A percentile compares a stretch with the other conserved stretches of the same genome.
Evolutionary conservation across 1,140 invertebrate species (phyloP).

Genomic region (Muscidifurax raptorellus): DNA sequence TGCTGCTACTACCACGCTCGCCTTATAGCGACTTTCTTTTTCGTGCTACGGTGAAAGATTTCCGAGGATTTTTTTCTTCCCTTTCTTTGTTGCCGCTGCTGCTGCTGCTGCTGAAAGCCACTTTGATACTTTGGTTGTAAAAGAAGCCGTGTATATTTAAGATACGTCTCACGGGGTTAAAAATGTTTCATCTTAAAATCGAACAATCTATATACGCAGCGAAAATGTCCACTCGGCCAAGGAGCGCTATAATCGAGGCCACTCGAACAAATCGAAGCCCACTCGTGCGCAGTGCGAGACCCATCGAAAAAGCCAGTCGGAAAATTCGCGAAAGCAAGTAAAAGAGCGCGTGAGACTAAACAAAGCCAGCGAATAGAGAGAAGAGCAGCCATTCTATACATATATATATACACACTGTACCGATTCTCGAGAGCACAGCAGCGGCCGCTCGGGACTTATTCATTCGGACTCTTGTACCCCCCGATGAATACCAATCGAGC

Average conservation of each 20-base stretch:
- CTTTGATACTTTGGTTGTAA: background rate
- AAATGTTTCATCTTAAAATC: no score
- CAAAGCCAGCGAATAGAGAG: background rate
- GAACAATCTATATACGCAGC: no score
- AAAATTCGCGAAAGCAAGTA: background rate
- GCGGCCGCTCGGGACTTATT: conserved; percentile 18
- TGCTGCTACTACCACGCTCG: no score
- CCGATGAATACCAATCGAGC: conserved; percentile 6
- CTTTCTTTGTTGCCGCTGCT: background rate
- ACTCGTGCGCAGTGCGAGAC: background rate
- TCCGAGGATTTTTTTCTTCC: background rate
- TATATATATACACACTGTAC: background rate
- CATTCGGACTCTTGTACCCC: conserved; percentile 20
- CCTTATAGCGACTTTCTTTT: background rate
- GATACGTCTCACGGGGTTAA: no score
- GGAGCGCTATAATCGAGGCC: background rate
- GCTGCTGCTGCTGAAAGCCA: background rate
- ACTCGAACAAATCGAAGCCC: background rate
- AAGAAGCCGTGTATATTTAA: no score
- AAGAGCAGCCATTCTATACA: background rate
- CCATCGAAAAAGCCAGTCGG: background rate
- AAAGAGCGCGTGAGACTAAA: background rate
- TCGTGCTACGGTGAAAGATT: background rate
- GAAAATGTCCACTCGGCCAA: background rate
- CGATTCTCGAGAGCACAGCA: background rate